Evolutionary conservation across 2,888 invertebrate genomes (phyloP).

Genomic region (Apamea crenata): DNA sequence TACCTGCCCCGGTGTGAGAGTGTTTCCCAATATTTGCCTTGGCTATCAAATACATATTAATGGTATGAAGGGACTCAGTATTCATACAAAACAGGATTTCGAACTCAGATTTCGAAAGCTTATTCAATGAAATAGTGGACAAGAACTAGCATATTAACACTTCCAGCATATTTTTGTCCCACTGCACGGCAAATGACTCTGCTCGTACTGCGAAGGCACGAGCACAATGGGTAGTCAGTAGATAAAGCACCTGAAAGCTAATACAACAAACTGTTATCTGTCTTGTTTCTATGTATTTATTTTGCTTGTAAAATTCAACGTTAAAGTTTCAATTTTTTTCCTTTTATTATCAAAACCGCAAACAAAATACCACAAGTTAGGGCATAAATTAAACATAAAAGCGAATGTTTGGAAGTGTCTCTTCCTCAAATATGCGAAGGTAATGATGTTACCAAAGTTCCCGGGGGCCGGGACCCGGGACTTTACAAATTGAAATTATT

Average conservation of each 20-base stretch:
- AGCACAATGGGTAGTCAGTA: background rate
- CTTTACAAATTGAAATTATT: conserved; percentile 89
- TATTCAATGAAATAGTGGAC: background rate
- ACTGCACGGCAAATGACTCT: background rate
- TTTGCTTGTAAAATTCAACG: conserved; percentile 12
- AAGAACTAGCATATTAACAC: no score
- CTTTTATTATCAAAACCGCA: conserved; percentile 43
- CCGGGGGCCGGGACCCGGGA: conserved; percentile 71
- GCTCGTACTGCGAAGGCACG: background rate
- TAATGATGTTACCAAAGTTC: conserved; percentile 82
- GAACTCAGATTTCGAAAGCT: background rate
- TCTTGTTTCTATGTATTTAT: background rate
- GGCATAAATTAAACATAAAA: conserved; percentile 71
- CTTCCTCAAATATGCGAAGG: conserved; percentile 84
- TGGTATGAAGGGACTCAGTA: background rate
- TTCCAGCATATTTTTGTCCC: background rate
- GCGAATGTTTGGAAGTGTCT: conserved; percentile 78
- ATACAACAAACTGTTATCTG: background rate
- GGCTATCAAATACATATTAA: conserved; percentile 38
- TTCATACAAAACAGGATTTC: background rate
- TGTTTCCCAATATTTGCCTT: conserved; percentile 41
- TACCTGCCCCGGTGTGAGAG: conserved; percentile 47
- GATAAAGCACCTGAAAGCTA: background rate
- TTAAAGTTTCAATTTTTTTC: conserved; percentile 20
- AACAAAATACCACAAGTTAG: conserved; percentile 64